Conservation (phyloP, 2,113 vertebrate genomes). For the Misgurnus mizolepis region DNA sequence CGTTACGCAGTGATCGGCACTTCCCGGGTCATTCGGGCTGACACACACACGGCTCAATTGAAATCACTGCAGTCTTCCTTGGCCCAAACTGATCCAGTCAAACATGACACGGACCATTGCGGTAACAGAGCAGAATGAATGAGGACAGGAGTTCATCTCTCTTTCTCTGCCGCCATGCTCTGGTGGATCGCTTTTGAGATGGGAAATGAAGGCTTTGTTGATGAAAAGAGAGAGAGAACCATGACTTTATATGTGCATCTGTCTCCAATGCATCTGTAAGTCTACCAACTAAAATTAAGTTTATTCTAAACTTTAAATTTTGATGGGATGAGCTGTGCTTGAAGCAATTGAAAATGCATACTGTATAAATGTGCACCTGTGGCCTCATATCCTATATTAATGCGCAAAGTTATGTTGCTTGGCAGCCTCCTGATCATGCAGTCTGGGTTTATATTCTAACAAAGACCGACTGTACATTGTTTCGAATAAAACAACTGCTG, state of each 20-base stretch:
- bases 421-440: not conserved
- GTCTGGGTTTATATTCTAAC: too few relatives aligned
- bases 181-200: constrained; percentile 26
- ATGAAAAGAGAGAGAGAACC: constrained; percentile 4
- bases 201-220: constrained; percentile 38
- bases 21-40: constrained; percentile 2
- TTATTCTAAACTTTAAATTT: not conserved
- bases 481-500: too few relatives aligned
- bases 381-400: not conserved
- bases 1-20: not conserved
- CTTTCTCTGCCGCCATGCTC: constrained; percentile 28
- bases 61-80: constrained; percentile 36
- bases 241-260: not conserved
- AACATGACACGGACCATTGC: constrained; percentile 43
- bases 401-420: not conserved
- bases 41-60: constrained; percentile 26
- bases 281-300: not conserved
- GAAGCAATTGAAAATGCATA: not conserved
- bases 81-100: constrained; percentile 46
- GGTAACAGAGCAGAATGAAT: constrained; percentile 33
- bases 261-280: not conserved
- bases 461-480: too few relatives aligned
- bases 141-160: constrained; percentile 40
- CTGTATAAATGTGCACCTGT: not conserved
- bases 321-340: not conserved